These are phyloP conservation scores for Hippopotamus amphibius DNA, from an alignment of 2,113 vertebrate genomes.

Conservation along the genomic window DNA sequence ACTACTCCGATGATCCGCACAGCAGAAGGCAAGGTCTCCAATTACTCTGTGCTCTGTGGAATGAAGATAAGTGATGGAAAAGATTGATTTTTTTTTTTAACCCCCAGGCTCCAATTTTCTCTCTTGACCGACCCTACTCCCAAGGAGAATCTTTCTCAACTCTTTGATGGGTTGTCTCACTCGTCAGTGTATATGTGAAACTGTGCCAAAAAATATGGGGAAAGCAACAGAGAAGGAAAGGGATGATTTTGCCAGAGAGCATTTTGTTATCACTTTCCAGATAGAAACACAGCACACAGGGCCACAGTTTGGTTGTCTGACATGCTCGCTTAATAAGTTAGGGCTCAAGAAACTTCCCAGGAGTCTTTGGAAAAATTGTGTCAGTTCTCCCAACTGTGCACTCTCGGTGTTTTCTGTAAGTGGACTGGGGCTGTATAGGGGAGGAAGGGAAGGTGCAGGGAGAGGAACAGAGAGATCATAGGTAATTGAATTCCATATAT, in stretches of 20 bases:
- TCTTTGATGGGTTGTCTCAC: conserved; percentile 59
- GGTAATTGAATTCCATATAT: not conserved
- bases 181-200: not conserved
- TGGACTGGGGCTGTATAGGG: not conserved
- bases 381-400: not conserved
- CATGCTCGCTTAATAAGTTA: not conserved
- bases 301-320: not conserved
- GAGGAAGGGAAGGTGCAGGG: not conserved
- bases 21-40: not conserved
- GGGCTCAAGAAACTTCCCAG: not conserved
- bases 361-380: not conserved
- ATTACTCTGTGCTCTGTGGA: not conserved
- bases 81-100: conserved; percentile 19
- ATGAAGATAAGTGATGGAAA: conserved; percentile 12
- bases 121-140: not conserved
- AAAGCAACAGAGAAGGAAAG: not conserved
- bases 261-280: not conserved
- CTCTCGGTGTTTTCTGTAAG: not conserved
- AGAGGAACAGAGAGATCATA: not conserved
- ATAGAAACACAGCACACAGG: not conserved
- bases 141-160: conserved; percentile 46
- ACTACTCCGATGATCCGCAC: not conserved
- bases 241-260: not conserved
- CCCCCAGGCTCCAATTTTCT: not conserved
- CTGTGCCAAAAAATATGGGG: not conserved